phyloP scores from a whole-genome alignment of 2,797 vertebrate species.

The Scyliorhinus canicula region DNA sequence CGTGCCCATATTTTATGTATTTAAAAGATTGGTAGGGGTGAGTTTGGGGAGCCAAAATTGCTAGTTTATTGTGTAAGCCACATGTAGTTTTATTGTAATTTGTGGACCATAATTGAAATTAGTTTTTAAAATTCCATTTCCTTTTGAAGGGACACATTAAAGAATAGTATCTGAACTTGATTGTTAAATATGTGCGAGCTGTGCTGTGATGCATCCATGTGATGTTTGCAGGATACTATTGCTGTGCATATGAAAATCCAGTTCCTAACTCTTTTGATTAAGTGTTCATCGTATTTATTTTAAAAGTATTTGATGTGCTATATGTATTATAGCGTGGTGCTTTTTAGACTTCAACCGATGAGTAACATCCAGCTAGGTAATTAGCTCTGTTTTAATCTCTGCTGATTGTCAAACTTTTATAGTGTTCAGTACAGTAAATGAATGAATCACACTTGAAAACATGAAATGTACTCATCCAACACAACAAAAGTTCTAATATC shows the following conservation, averaged over 20 bases:
- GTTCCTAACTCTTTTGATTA: background rate
- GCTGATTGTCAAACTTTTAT: background rate
- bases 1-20: background rate
- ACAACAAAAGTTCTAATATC: background rate
- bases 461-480: background rate
- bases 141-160: background rate
- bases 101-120: background rate
- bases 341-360: background rate
- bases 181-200: background rate
- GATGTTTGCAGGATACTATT: background rate
- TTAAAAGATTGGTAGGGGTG: background rate
- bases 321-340: background rate
- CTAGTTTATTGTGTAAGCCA: background rate
- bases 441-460: background rate
- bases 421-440: background rate
- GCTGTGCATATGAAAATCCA: background rate
- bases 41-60: background rate
- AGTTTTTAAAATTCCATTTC: background rate
- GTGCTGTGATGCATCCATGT: background rate
- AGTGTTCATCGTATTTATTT: background rate
- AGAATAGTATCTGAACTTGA: slow-evolving; percentile 1
- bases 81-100: too few species aligned
- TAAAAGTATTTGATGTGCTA: background rate
- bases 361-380: background rate
- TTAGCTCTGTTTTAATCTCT: background rate